phyloP scores from a whole-genome alignment of 2,888 invertebrate species.

The Barypeithes pellucidus region DNA sequence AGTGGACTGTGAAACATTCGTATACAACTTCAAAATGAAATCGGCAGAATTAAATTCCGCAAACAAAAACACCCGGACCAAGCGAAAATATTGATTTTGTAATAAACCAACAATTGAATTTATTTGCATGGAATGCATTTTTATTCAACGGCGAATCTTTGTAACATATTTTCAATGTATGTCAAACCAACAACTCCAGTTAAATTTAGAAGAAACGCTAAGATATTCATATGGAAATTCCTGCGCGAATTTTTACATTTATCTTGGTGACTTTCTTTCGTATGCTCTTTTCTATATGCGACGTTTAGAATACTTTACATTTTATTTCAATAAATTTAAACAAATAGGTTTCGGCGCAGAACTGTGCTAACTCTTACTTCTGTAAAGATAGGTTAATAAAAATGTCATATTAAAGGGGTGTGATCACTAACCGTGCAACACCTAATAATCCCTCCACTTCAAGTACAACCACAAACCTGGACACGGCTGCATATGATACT shows the following conservation, averaged over 20 bases:
- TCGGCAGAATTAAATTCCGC: conserved; percentile 24
- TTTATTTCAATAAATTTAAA: conserved; percentile 36
- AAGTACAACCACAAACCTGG: too few species aligned
- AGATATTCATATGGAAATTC: conserved; percentile 53
- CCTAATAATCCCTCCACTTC: too few species aligned
- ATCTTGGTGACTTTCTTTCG: conserved; percentile 43
- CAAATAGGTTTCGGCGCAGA: conserved; percentile 8
- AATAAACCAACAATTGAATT: conserved; percentile 49
- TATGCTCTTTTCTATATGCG: conserved; percentile 37
- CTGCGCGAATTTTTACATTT: conserved; percentile 50
- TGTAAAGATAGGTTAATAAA: not conserved
- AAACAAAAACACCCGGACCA: conserved; percentile 21
- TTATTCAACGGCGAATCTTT: conserved; percentile 40
- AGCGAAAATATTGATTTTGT: conserved; percentile 37
- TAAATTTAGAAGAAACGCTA: conserved; percentile 48
- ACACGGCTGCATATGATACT: too few species aligned
- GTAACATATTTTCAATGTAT: conserved; percentile 45
- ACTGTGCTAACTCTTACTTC: not conserved
- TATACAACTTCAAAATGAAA: conserved; percentile 22
- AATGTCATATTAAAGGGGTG: too few species aligned
- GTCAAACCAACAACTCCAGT: conserved; percentile 47
- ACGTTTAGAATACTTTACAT: conserved; percentile 36
- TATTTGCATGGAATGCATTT: conserved; percentile 44
- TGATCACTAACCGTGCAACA: too few species aligned
- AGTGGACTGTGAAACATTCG: conserved; percentile 9